phyloP scores from a whole-genome alignment of 2,797 vertebrate genomes.

The Leptatherina wallacei region DNA sequence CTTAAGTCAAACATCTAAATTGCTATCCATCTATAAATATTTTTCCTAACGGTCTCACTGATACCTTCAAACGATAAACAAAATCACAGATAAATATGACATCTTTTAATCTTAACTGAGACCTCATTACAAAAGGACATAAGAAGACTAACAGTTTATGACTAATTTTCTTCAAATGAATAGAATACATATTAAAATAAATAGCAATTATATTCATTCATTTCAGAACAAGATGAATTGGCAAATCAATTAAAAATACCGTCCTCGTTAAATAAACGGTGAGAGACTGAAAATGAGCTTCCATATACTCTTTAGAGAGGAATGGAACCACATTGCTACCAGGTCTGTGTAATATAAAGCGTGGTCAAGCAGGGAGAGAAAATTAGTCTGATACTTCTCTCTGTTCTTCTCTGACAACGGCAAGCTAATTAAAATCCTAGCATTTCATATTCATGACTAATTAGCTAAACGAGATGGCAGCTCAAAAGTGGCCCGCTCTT shows the following conservation, averaged over 20 bases:
- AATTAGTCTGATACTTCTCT: slow-evolving; percentile 44
- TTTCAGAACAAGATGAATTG: slow-evolving; percentile 3
- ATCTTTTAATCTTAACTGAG: too few relatives aligned
- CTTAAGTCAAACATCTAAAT: too few relatives aligned
- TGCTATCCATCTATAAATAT: too few relatives aligned
- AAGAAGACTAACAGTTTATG: too few relatives aligned
- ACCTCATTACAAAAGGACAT: too few relatives aligned
- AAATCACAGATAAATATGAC: too few relatives aligned
- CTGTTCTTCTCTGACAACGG: slow-evolving; percentile 53
- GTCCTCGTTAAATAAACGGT: neutral
- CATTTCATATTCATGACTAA: slow-evolving; percentile 77
- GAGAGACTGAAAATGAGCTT: slow-evolving; percentile 19
- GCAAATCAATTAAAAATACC: slow-evolving; percentile 1
- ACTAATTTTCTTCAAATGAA: too few relatives aligned
- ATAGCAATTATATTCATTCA: neutral
- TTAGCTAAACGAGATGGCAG: slow-evolving; percentile 74
- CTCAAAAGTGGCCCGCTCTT: slow-evolving; percentile 69
- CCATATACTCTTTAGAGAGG: slow-evolving; percentile 24
- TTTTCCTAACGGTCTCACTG: too few relatives aligned
- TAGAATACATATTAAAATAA: neutral
- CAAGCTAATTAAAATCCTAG: slow-evolving; percentile 75
- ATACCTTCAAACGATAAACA: too few relatives aligned
- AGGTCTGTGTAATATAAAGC: slow-evolving; percentile 36
- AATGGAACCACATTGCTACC: slow-evolving; percentile 36
- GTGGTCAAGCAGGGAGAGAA: slow-evolving; percentile 36